These are phyloP conservation scores for Clusia tigrina DNA, from an alignment of 2,888 invertebrate species.

Conservation along the genomic window DNA sequence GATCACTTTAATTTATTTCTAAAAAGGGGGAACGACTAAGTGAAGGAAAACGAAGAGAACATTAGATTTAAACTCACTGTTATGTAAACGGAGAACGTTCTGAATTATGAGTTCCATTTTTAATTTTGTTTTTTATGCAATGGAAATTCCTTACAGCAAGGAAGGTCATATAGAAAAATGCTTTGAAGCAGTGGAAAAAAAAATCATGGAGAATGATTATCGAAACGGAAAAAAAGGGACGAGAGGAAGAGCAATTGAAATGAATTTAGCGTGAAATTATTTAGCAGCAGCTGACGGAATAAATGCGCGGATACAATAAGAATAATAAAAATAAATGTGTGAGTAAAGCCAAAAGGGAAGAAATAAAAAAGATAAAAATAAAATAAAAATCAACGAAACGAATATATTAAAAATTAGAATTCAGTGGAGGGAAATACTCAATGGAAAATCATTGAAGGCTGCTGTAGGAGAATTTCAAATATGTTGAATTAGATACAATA, in stretches of 20 bases:
- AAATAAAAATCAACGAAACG: background rate
- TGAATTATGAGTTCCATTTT: constrained; percentile 36
- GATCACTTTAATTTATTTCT: too few species aligned
- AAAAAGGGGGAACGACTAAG: background rate
- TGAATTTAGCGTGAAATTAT: constrained; percentile 38
- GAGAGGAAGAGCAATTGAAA: constrained; percentile 21
- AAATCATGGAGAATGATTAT: background rate
- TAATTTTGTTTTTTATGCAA: constrained; percentile 31
- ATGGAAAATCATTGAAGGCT: too few species aligned
- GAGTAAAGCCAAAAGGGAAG: too few species aligned
- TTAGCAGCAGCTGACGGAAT: constrained; percentile 23
- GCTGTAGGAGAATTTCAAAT: too few species aligned
- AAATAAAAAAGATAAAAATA: background rate
- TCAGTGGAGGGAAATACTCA: too few species aligned
- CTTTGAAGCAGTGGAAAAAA: background rate
- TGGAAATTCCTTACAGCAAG: constrained; percentile 24
- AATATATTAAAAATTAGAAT: background rate
- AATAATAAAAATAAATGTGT: constrained; percentile 26
- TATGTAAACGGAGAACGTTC: constrained; percentile 32
- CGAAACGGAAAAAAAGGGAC: constrained; percentile 10
- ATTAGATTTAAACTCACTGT: constrained; percentile 31
- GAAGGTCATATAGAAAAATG: constrained; percentile 9
- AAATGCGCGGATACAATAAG: constrained; percentile 9
- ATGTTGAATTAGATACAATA: too few species aligned
- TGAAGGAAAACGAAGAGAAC: background rate